Evolutionary conservation across 2,113 vertebrate genomes (phyloP).

Genomic region (Vimba vimba): DNA sequence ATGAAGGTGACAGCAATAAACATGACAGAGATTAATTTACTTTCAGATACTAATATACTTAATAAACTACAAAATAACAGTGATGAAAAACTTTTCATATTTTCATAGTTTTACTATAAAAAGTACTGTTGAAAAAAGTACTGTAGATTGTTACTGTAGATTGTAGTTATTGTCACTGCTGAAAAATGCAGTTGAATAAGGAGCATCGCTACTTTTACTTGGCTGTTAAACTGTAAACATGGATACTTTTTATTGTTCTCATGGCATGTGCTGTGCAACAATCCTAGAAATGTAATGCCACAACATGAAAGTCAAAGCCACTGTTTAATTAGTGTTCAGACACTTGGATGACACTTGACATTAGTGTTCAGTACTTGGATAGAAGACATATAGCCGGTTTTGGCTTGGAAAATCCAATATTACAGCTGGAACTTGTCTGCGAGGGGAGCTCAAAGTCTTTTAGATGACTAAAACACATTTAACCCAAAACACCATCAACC

Average conservation of each 20-base stretch:
- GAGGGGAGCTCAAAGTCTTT: conserved; percentile 39
- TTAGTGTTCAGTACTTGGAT: conserved; percentile 1
- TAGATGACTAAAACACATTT: conserved; percentile 43
- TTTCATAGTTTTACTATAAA: not conserved
- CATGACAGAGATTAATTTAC: not conserved
- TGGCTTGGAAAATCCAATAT: conserved; percentile 45
- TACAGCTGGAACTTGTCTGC: conserved; percentile 54
- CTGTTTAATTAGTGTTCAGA: not conserved
- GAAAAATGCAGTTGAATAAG: no score
- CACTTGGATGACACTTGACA: not conserved
- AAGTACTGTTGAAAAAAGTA: not conserved
- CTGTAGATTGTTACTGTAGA: no score
- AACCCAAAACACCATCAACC: conserved; percentile 49
- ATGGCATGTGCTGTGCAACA: not conserved
- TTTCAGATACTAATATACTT: not conserved
- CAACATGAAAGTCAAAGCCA: not conserved
- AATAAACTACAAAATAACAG: not conserved
- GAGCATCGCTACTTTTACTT: not conserved
- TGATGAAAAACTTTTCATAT: not conserved
- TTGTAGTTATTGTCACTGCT: no score
- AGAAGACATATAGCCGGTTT: conserved; percentile 12
- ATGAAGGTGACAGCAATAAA: not conserved
- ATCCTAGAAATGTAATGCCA: not conserved
- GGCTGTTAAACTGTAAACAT: not conserved
- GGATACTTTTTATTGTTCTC: not conserved